A percentile compares a stretch with the other conserved stretches of the same genome.
These are phyloP conservation scores for Leptinotarsa haldemani DNA, from an alignment of 2,888 invertebrate species.

Conservation along the genomic window DNA sequence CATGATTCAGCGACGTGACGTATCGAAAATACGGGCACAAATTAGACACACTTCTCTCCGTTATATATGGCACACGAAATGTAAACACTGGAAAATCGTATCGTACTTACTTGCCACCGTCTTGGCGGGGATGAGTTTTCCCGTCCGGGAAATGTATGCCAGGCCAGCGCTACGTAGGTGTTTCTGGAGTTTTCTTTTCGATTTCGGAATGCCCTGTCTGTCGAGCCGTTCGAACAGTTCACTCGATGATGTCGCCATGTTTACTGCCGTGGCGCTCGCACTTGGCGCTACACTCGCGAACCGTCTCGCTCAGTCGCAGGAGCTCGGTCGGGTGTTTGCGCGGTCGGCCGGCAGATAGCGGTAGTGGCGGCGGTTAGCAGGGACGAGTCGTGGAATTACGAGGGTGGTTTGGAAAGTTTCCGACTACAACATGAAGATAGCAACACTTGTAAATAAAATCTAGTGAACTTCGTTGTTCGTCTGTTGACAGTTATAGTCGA, in stretches of 20 bases:
- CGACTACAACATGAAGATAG: too few species aligned
- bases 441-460: too few species aligned
- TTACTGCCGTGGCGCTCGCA: slow-evolving; percentile 41
- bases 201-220: slow-evolving; percentile 63
- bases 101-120: slow-evolving; percentile 65
- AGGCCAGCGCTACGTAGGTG: slow-evolving; percentile 66
- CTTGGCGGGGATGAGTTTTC: slow-evolving; percentile 67
- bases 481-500: too few species aligned
- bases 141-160: slow-evolving; percentile 67
- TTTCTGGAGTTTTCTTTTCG: slow-evolving; percentile 66
- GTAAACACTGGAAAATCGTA: slow-evolving; percentile 56
- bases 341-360: slow-evolving; percentile 38
- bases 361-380: slow-evolving; percentile 26
- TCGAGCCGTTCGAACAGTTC: slow-evolving; percentile 61
- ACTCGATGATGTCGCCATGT: slow-evolving; percentile 66
- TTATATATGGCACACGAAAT: slow-evolving; percentile 51
- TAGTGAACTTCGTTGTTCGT: too few species aligned
- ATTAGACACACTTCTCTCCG: slow-evolving; percentile 27
- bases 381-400: neutral
- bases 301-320: slow-evolving; percentile 22
- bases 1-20: slow-evolving; percentile 50
- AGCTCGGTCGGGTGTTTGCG: slow-evolving; percentile 23
- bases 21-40: slow-evolving; percentile 47
- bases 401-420: too few species aligned
- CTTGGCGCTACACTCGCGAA: slow-evolving; percentile 22